Evolutionary conservation across 1,140 invertebrate species (phyloP), one percentile per base, ranked within the genome.

Genomic region (Drosophila virilis): DNA sequence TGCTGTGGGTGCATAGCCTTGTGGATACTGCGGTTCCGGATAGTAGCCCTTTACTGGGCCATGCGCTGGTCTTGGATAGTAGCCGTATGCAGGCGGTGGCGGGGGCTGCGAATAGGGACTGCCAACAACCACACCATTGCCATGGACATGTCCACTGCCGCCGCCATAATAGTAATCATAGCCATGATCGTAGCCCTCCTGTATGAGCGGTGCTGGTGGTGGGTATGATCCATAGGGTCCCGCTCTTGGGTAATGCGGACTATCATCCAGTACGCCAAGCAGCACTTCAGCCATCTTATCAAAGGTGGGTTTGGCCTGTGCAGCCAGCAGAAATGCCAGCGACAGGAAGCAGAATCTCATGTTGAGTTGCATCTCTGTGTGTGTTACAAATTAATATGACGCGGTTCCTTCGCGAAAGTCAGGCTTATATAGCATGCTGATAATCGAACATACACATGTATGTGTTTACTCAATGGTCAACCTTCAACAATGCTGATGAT

Each of bases 151-250:
- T 4, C 50, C 74, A 33, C 70, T 51, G 0, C 78, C 86, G 8
- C 81, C 73, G n/a, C 86, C 86, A 6, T 90, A 90, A 40, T 83
- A 72, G 7, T 90, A 86, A 12, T 90, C 74, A 38, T 86, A 85
- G 42, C 82, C 83, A 7, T 83, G 79, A 13, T 80, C 68, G 17
- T 90, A 90, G 42, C 74, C 77, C 52, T 82, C 81, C 32, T 90
- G 76, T 32, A 90, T 79, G 0, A 72, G 55, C 28, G 81, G 78
- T 13, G 45, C 64, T n/a, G 38, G 4, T 8, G 43, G 54, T 7
- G 40, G 62, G n/a, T 38, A 45, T 8, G 76, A 57, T 17, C 52
- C 28, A 46, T 67, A 58, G 7, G 51, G 13, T 13, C 6, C 38
- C 3, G 50, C 33, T 43, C 22, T 35, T 17, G 52, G 1, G 22